Conservation (phyloP, 2,888 invertebrate species). For the Melolontha melolontha region DNA sequence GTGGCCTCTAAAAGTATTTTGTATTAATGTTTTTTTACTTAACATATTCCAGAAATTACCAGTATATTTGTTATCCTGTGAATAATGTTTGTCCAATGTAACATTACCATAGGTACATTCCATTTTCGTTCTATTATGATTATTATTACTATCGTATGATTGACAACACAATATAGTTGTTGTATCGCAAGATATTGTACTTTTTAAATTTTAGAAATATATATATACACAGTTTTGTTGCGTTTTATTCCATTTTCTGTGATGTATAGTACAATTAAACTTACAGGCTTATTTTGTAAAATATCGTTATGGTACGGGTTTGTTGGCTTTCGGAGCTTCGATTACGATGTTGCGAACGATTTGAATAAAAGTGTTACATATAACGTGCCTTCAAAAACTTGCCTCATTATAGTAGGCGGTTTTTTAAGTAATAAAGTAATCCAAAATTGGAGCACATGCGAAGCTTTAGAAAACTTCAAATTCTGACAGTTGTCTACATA, state of each 20-base stretch:
- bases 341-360: too few relatives aligned
- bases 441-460: too few relatives aligned
- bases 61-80: constrained; percentile 23
- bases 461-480: too few relatives aligned
- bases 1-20: constrained; percentile 34
- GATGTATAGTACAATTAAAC: too few relatives aligned
- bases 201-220: constrained; percentile 61
- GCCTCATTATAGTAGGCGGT: too few relatives aligned
- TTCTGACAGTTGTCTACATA: too few relatives aligned
- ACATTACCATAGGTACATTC: constrained; percentile 48
- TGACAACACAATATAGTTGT: constrained; percentile 49
- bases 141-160: constrained; percentile 37
- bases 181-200: constrained; percentile 58
- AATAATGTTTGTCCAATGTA: constrained; percentile 9
- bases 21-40: constrained; percentile 14
- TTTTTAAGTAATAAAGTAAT: too few relatives aligned
- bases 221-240: constrained; percentile 59
- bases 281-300: too few relatives aligned
- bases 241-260: constrained; percentile 37
- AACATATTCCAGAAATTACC: constrained; percentile 20
- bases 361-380: too few relatives aligned
- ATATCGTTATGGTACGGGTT: too few relatives aligned
- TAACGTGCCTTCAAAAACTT: too few relatives aligned
- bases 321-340: too few relatives aligned
- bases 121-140: constrained; percentile 44